Base-by-base conservation (phyloP, 2,888 invertebrate species). In the Polydrusus cervinus region DNA sequence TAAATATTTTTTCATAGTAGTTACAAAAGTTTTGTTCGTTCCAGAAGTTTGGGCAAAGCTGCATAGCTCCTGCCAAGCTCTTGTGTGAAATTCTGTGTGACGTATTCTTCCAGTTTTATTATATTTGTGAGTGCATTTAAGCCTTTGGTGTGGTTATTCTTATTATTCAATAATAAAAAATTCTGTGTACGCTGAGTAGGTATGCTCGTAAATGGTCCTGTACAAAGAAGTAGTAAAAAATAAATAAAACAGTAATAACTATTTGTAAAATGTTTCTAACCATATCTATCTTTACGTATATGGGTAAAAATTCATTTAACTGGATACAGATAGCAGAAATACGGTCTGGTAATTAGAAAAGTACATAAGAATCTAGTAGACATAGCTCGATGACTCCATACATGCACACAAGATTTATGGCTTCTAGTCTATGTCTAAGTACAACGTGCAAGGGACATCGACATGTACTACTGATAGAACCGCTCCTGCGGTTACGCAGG, bases 391-490 rank as follows among this genome's bases (percentile, higher is more conserved):
- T 47, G 25, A 49, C 64, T 49, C 47, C 64, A 49, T 64, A 30
- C 47, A 64, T 49, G 49, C 43, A 40, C 55, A 45, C n/a, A 72
- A 72, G 72, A 72, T 34, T 66, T 72, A 72, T 49, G 57, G 60
- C 18, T 40, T 6, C 18, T 30, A n/a, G 51, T 55, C 53, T 38
- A 62, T 43, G 51, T 68, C 57, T 60, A 61, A 67, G 55, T 55
- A 16, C 51, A 38, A 38, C 18, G 49, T 25, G 53, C 49, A 62
- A 72, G 64, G 74, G 69, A 74, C 74, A 74, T 69, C 74, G 74
- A 74, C 74, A 55, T 74, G 68, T 69, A 68, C 55, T 74, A 64
- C 20, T 69, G 68, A 74, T 69, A 69, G 55, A 55, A 64, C 74
- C 55, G 69, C 74, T 69, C 64, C 74, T 69, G 62, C 64, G 34